Evolutionary conservation across 2,113 vertebrate species (phyloP), one percentile per base, ranked within the genome.

Genomic region (Phylloscopus whistleri): DNA sequence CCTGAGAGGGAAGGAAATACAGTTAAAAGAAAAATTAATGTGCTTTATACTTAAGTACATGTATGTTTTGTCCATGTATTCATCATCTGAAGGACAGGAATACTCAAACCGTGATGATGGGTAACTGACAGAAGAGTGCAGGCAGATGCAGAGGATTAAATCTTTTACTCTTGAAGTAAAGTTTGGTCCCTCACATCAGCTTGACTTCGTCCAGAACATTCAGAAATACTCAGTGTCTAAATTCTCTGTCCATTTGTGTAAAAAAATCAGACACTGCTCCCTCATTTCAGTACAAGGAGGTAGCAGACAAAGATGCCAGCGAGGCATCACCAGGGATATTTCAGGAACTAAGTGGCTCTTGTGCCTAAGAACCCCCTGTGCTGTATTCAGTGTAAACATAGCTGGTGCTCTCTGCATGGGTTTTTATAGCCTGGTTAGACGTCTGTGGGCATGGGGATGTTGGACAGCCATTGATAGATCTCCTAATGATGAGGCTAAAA

Each of bases 301-400:
- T 51, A 51, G 35, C 27, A 69, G 56, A 26, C 35, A 44, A 79
- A 11, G 73, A 19, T 49, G 21, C 24, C 11, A 20, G 30, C 16
- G 59, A 67, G 43, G 48, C 11, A 64, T 30, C 3, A 3, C 10
- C 26, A 14, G 15, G 35, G 46, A 18, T 67, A 7, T 22, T 72
- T 44, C 41, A 33, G 44, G 23, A 30, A 4, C 11, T 26, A 6
- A 24, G 21, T 17, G 28, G 9, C 27, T 55, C 30, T 79, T 59
- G 10, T 75, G 20, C 26, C 39, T 26, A 8, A 55, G 39, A 19
- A 9, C 6, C 12, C 13, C 5, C 9, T 11, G 13, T 63, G 24
- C 2, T 5, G 23, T 44, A 0, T 4, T 23, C 12, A 66, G 10
- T 13, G 7, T 22, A 10, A 59, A 15, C 20, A 4, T 7, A 22